Evolutionary conservation across 2,888 invertebrate genomes (phyloP).

Genomic region (Drosophila imparisetae): DNA sequence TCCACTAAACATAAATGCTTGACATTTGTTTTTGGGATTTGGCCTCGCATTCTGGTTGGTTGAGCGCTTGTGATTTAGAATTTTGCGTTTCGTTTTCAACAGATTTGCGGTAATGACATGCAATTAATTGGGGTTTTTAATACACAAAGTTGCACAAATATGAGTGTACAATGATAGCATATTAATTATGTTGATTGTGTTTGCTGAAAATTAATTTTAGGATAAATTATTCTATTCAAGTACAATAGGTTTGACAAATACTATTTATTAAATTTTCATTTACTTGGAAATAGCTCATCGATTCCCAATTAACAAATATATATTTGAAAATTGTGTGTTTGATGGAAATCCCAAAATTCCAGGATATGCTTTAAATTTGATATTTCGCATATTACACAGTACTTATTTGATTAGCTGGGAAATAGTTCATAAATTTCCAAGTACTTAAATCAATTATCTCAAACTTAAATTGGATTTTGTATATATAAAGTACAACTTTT

Average conservation of each 20-base stretch:
- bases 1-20: constrained; percentile 39
- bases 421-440: neutral
- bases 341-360: neutral
- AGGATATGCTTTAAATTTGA: neutral
- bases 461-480: neutral
- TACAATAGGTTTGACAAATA: neutral
- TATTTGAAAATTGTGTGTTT: neutral
- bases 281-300: neutral
- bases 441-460: neutral
- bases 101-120: constrained; percentile 68
- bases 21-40: constrained; percentile 42
- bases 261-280: neutral
- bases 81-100: constrained; percentile 44
- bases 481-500: neutral
- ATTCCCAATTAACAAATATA: neutral
- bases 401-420: neutral
- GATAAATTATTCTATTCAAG: neutral
- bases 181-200: neutral
- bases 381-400: neutral
- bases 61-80: constrained; percentile 31
- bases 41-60: constrained; percentile 15
- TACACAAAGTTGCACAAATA: neutral
- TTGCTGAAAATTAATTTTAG: neutral
- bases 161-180: constrained; percentile 8
- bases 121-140: constrained; percentile 71